phyloP scores from a whole-genome alignment of 2,888 invertebrate species.

The Epiblema foenella region DNA sequence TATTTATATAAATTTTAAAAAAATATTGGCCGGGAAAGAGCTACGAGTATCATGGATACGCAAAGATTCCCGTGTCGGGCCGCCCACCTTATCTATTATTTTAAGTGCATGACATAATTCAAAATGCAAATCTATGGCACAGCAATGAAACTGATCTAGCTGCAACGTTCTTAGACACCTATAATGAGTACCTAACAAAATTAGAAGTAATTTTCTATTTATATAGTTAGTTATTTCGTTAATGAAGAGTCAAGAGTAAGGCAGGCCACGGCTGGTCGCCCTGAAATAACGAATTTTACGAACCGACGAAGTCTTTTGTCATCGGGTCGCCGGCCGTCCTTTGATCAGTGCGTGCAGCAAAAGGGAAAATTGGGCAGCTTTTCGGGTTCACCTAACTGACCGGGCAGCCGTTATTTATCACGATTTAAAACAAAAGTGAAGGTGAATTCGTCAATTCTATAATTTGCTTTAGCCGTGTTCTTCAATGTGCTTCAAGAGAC shows the following conservation, averaged over 20 bases:
- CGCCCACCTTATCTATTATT: background rate
- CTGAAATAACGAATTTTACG: conserved; percentile 68
- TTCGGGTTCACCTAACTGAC: conserved; percentile 61
- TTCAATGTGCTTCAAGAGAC: background rate
- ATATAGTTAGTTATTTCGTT: conserved; percentile 13
- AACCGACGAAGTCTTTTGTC: conserved; percentile 65
- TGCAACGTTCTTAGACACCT: background rate
- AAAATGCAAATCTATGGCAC: background rate
- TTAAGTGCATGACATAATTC: background rate
- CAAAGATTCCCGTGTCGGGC: no score
- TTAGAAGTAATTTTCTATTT: background rate
- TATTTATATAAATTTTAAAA: no score
- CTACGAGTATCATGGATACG: background rate
- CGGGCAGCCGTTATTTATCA: conserved; percentile 51
- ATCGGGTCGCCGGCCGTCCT: conserved; percentile 65
- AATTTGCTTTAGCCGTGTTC: background rate
- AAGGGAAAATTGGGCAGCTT: conserved; percentile 76
- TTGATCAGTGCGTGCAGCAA: conserved; percentile 76
- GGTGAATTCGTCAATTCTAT: background rate
- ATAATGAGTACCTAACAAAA: background rate
- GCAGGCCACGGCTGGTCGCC: conserved; percentile 41
- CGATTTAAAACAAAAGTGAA: conserved; percentile 29
- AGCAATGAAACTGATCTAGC: background rate
- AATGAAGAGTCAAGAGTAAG: conserved; percentile 37
- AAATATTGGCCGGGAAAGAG: no score